Base-by-base conservation (phyloP, 2,888 invertebrate species). In the Archips crataeganus region DNA sequence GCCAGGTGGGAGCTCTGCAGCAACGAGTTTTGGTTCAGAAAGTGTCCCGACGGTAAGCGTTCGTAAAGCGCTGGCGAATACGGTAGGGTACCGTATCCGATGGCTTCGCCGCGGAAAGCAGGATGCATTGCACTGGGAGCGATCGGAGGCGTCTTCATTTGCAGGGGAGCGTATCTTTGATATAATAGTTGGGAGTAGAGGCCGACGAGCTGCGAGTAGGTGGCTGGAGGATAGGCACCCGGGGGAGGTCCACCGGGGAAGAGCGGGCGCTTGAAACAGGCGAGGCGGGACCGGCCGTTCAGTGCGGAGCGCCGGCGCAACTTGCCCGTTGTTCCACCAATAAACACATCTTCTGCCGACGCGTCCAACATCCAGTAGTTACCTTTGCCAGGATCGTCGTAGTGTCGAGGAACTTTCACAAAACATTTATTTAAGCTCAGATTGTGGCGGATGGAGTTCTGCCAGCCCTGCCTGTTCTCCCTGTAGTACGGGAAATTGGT, bases 301-400 rank as follows among this genome's bases (percentile, higher is more conserved):
- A 98, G 97, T 0, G 99, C 98, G 0, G 98, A 98, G 76, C 99
- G 95, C 70, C 99, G 92, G 4, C 99, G 95, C 65, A 99, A 93
- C 92, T 99, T 99, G 0, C 99, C 99, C 0, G 99, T 99, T 0
- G 99, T 98, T 0, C 99, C 98, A 0, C 99, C 99, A 84, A 99
- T 99, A 87, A 99, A 99, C 36, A 99, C 99, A 83, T 99, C 99
- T 86, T 99, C 99, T 61, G 98, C 97, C 57, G 98, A 98, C 5
- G 99, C 98, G 87, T 99, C 99, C 82, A 99, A 90, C 99, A 99
- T 99, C 99, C 99, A 99, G 92, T 99, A 99, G 93, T 99, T 99
- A 0, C 99, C 99, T 89, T 99, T 99, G 0, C 99, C 99, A 0
- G 99, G 99, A 87, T 99, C 99, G 91, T 99, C 99, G 94, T 99